Evolutionary conservation across 1,140 invertebrate species (phyloP), one percentile per base, ranked within the genome.

Genomic region (Agrypnia vestita): DNA sequence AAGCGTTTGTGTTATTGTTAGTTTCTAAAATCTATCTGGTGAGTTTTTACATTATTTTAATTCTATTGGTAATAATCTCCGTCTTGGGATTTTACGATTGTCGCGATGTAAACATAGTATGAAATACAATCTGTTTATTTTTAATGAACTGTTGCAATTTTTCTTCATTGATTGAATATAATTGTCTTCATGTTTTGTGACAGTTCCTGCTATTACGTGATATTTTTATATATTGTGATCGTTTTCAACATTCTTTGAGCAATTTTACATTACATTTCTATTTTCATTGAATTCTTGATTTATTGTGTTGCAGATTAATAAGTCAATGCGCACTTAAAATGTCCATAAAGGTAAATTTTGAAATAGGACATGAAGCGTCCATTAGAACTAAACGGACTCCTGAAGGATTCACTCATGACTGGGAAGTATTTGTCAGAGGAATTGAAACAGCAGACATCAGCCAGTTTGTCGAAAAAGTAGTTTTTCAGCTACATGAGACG

Each of bases 401-500:
- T 15, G 95, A 97, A 87, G 97, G 96, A 13, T 98, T 96, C 85
- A 99, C 97, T 82, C 98, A 99, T 90, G 97, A 99, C 86, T 99
- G 98, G 98, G 96, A 97, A 87, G 94, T 99, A n/a, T 99, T 96
- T 91, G 96, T 99, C 4, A 91, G 95, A 83, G 97, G 97, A 76
- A 92, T 93, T 82, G 95, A 98, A 84, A 93, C 94, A 81, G 92
- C 93, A 80, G 93, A 96, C 84, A 97, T 99, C 83, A 93, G 96
- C 83, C 91, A 96, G 85, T 99, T 96, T 91, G 93, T 99, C 53
- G 97, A 99, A 67, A 98, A 97, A 92, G 96, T 99, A 82, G 94
- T 99, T 4, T 99, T 99, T 87, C 89, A 94, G 85, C 91, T 99
- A 10, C 97, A 99, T 85, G 94, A 96, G 72, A 97, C 96, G 47